phyloP scores from a whole-genome alignment of 2,797 vertebrate genomes.

The Coccyzus lansbergi region DNA sequence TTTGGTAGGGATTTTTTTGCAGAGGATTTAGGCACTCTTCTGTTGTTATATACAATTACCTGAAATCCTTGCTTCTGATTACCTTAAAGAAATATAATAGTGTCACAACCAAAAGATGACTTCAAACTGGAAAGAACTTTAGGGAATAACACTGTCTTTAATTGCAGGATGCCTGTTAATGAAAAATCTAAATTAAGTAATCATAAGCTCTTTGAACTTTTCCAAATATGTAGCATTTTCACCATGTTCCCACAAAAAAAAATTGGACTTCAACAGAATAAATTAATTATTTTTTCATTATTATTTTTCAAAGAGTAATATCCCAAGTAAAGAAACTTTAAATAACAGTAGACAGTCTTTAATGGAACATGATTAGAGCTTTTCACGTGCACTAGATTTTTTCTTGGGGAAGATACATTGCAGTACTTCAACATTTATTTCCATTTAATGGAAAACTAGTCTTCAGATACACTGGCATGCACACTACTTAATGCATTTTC shows the following conservation, averaged over 20 bases:
- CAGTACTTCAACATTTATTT: neutral
- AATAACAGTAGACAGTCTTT: neutral
- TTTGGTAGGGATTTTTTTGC: fast-evolving
- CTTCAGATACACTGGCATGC: neutral
- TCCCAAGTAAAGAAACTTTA: neutral
- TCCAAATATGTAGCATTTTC: neutral
- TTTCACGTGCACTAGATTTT: neutral
- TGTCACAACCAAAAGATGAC: neutral
- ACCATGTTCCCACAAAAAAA: neutral
- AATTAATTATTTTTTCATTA: neutral
- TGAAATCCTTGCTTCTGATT: neutral
- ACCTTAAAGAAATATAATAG: neutral
- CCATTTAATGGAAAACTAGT: neutral
- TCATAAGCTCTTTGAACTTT: neutral
- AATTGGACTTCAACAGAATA: neutral
- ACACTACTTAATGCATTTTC: neutral
- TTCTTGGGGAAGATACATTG: neutral
- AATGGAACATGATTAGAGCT: neutral
- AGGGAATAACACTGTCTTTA: neutral
- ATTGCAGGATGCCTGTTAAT: neutral
- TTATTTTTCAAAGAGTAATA: neutral
- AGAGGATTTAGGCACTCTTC: neutral
- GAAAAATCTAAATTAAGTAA: neutral
- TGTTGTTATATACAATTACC: neutral
- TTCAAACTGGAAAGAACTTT: neutral